Evolutionary conservation across 2,888 invertebrate species (phyloP).

Genomic region (Microctonus brassicae): DNA sequence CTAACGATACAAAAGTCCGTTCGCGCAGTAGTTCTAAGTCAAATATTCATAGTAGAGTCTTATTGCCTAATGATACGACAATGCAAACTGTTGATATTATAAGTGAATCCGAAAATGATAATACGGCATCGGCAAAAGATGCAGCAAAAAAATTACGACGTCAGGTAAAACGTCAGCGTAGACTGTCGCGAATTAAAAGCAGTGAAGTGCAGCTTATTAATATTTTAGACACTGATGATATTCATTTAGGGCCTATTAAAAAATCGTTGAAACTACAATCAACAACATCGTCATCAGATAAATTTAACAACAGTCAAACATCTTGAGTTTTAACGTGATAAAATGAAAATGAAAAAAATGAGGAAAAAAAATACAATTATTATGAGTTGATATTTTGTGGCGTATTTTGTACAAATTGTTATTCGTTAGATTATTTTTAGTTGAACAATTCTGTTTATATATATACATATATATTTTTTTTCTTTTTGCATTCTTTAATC

Average conservation of each 20-base stretch:
- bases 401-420: background rate
- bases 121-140: background rate
- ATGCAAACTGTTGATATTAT: constrained; percentile 48
- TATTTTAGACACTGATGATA: constrained; percentile 48
- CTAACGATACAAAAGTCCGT: constrained; percentile 19
- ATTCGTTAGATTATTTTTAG: background rate
- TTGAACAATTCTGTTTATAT: background rate
- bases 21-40: constrained; percentile 30
- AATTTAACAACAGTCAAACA: constrained; percentile 48
- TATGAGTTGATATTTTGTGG: background rate
- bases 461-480: too few relatives aligned
- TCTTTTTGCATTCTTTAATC: background rate
- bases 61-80: constrained; percentile 1
- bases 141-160: constrained; percentile 24
- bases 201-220: constrained; percentile 47
- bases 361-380: too few relatives aligned
- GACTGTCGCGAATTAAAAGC: constrained; percentile 36
- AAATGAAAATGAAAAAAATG: background rate
- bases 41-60: constrained; percentile 11
- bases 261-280: constrained; percentile 40
- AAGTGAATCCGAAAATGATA: constrained; percentile 53
- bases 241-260: constrained; percentile 50
- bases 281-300: constrained; percentile 49
- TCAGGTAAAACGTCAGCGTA: constrained; percentile 10
- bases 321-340: constrained; percentile 42